Evolutionary conservation across 64 coral and sea anemone species (phyloP).

Genomic region (Orbicella faveolata): DNA sequence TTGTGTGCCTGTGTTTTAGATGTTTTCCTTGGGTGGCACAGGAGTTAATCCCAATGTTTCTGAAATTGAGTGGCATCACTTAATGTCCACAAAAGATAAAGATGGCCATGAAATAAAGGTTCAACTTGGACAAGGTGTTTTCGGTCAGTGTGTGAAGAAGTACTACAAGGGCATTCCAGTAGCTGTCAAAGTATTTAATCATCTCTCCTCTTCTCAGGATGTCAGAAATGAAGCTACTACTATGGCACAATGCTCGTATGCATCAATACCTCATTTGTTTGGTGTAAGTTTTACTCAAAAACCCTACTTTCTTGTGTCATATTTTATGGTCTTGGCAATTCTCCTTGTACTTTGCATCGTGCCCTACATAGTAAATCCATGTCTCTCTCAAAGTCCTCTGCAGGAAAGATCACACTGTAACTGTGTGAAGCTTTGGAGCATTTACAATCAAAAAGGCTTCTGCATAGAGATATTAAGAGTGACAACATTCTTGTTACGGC

Average conservation of each 20-base stretch:
- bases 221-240: constrained; percentile 38
- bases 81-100: constrained; percentile 53
- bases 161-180: constrained; percentile 64
- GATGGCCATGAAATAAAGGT: constrained; percentile 25
- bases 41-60: neutral
- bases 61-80: constrained; percentile 25
- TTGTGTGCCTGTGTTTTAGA: too few relatives aligned
- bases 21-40: too few relatives aligned
- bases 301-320: constrained; percentile 52
- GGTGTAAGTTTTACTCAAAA: constrained; percentile 50
- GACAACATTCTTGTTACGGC: constrained; percentile 55
- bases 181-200: constrained; percentile 48
- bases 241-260: constrained; percentile 36
- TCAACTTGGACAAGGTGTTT: constrained; percentile 41
- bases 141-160: constrained; percentile 50
- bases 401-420: constrained; percentile 49
- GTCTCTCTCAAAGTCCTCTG: neutral
- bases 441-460: constrained; percentile 28
- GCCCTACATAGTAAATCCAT: constrained; percentile 33
- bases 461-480: constrained; percentile 58
- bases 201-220: constrained; percentile 53
- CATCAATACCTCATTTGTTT: constrained; percentile 51
- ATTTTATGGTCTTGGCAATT: constrained; percentile 46
- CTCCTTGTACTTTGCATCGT: constrained; percentile 38
- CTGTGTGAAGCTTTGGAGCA: constrained; percentile 46